Conservation (phyloP, 2,113 vertebrate genomes). For the Sturnus vulgaris region DNA sequence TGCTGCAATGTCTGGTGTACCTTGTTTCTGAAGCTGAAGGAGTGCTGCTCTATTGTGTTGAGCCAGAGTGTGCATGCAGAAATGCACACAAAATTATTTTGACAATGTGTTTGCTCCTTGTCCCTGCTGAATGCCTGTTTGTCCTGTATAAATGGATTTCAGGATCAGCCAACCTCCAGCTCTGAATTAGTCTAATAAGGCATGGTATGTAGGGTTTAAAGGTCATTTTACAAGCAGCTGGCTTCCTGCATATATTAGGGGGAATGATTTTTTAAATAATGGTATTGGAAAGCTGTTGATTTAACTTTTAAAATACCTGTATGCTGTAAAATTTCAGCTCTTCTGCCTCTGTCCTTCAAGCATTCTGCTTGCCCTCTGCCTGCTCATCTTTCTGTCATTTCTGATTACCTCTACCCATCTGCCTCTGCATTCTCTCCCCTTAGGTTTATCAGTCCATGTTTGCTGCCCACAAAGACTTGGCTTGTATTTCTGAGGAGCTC, state of each 20-base stretch:
- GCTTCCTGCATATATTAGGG: neutral
- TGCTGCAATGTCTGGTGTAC: neutral
- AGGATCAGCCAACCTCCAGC: constrained; percentile 5
- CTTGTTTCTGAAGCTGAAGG: neutral
- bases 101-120: neutral
- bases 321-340: neutral
- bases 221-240: constrained; percentile 26
- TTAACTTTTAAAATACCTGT: constrained; percentile 1
- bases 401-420: constrained; percentile 59
- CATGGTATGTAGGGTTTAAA: neutral
- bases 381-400: constrained; percentile 55
- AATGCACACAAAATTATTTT: neutral
- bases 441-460: neutral
- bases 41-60: neutral
- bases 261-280: constrained; percentile 1
- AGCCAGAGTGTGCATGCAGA: neutral
- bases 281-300: constrained; percentile 11
- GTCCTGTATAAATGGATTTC: constrained; percentile 27
- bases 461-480: constrained; percentile 40
- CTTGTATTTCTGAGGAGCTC: constrained; percentile 51
- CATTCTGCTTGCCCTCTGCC: constrained; percentile 19
- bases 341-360: constrained; percentile 46
- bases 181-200: constrained; percentile 23
- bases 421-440: constrained; percentile 7
- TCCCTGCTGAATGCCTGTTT: constrained; percentile 20